Base-by-base conservation (phyloP, 2,888 invertebrate genomes). In the Coleophora deauratella region DNA sequence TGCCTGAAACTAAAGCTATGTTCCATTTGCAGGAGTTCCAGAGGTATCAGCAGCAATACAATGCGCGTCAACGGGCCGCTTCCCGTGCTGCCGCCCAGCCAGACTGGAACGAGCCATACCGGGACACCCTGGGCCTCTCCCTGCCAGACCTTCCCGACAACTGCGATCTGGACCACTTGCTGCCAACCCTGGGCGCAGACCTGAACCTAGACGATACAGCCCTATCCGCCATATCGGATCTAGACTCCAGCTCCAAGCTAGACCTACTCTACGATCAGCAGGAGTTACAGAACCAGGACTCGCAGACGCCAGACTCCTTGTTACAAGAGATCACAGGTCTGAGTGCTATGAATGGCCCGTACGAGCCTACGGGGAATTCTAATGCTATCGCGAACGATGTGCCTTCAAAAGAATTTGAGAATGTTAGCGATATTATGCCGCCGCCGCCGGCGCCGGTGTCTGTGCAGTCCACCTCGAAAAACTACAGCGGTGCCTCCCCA, bases 161-260 rank as follows among this genome's bases (percentile, higher is more conserved):
- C 42, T 77, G 79, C 45, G 91, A 91, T 65, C 79, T 91, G 41
- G 91, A 91, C 57, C 90, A 90, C 55, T 74, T 92, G 54, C 74
- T 91, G 62, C 90, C 90, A 11, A 86, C 87, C 28, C 68, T 90
- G 12, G 90, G 87, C 47, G 88, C 88, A 36, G 85, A 88, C 52
- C 89, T 91, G 57, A 80, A 91, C 51, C 67, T 85, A n/a, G 81
- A 81, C 51, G 80, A 84, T 51, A 63, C 69, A 14, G 71, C 74
- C 11, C 60, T 77, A 4, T 72, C 72, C 7, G 74, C 73, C 44
- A 76, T 82, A 38, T 72, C 78, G 1, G 82, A 82, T 46, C 65
- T 82, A 1, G 81, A 81, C 40, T 52, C 68, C 33, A 62, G 63
- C 47, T 52, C 82, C 35, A 87, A 87, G 57, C 65, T 87, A 9